Percentiles rank a stretch among this genome's conserved stretches.
Conservation (phyloP, 2,113 vertebrate species). For the Emydocephalus ijimae region DNA sequence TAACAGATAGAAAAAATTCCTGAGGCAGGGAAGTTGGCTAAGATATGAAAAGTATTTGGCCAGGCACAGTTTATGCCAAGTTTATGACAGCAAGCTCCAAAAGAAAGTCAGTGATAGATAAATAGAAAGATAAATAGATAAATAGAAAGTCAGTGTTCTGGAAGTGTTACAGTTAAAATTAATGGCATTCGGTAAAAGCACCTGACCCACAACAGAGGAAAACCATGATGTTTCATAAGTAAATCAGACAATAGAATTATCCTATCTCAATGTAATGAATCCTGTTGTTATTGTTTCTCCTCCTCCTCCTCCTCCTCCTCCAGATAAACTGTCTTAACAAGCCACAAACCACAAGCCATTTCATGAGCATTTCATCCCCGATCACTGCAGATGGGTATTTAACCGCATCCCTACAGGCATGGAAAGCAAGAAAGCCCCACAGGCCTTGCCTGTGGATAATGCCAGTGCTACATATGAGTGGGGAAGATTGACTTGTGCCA, state of each 20-base stretch:
- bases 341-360: neutral
- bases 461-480: neutral
- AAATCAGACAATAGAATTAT: neutral
- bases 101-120: neutral
- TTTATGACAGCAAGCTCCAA: neutral
- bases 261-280: neutral
- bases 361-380: neutral
- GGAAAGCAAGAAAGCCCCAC: neutral
- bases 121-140: no score
- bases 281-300: no score
- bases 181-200: neutral
- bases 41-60: neutral
- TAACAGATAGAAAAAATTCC: neutral
- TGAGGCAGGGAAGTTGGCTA: neutral
- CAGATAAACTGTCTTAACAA: neutral
- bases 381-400: neutral
- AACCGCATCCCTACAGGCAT: neutral
- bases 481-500: neutral
- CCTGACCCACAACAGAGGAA: neutral
- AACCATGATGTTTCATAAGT: neutral
- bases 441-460: neutral
- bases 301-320: neutral
- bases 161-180: neutral
- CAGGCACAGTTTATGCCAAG: neutral
- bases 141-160: neutral